These are phyloP conservation scores for Parazoanthus atlanticus DNA, from an alignment of 92 coral and sea anemone species.

Conservation along the genomic window DNA sequence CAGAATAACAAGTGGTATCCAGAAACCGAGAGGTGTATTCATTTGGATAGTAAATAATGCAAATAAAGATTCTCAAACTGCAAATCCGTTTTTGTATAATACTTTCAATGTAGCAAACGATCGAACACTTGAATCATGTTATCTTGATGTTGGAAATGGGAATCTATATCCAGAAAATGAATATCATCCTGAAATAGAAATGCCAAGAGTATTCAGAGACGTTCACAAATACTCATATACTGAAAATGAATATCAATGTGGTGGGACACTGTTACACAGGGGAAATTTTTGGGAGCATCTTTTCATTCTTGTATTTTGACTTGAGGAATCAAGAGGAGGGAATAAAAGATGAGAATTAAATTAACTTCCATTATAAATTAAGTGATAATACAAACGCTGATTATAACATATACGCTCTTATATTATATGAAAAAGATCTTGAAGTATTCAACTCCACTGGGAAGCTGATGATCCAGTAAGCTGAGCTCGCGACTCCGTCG, in stretches of 20 bases:
- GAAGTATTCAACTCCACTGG: no score
- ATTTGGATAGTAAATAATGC: constrained; percentile 12
- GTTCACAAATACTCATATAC: not conserved
- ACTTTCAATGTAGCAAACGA: constrained; percentile 23
- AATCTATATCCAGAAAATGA: not conserved
- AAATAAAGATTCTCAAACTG: constrained; percentile 3
- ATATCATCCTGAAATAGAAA: not conserved
- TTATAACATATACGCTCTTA: no score
- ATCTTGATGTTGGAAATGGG: not conserved
- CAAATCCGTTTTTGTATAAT: constrained; percentile 16
- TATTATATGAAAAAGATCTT: not conserved
- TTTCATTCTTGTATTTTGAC: not conserved
- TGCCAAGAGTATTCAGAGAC: no score
- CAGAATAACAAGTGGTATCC: no score
- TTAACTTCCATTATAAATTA: not conserved
- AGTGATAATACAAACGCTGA: no score
- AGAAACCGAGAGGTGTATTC: not conserved
- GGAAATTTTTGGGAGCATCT: no score
- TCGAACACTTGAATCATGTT: not conserved
- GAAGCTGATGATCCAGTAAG: no score
- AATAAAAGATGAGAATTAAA: not conserved
- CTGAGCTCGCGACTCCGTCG: no score
- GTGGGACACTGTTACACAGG: no score
- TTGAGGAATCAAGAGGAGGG: no score
- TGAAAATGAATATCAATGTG: not conserved